Percentiles rank a stretch among this genome's conserved stretches.
phyloP scores from a whole-genome alignment of 2,113 vertebrate genomes.

The Mesoclemmys tuberculata region DNA sequence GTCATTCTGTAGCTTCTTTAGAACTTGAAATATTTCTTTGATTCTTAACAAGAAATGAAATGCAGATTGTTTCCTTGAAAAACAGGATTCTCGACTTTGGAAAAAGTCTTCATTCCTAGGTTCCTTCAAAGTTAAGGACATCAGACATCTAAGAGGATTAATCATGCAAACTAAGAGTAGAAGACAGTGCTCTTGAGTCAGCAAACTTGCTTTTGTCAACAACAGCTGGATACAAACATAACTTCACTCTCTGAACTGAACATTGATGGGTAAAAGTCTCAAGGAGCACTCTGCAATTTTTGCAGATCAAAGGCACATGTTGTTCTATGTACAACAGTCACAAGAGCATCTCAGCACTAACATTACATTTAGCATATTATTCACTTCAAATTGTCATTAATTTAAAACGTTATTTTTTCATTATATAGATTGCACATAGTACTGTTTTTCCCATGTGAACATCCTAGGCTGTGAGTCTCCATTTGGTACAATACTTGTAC shows the following conservation, averaged over 20 bases:
- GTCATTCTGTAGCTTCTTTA: slow-evolving; percentile 42
- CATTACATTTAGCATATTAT: neutral
- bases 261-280: neutral
- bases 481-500: neutral
- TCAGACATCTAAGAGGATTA: slow-evolving; percentile 66
- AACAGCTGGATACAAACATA: neutral
- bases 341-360: neutral
- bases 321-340: neutral
- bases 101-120: slow-evolving; percentile 59
- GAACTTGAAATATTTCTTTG: slow-evolving; percentile 57
- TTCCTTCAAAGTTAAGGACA: slow-evolving; percentile 66
- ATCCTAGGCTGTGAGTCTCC: neutral
- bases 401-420: neutral
- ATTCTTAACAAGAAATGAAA: slow-evolving; percentile 69
- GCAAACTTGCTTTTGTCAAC: neutral
- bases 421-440: neutral
- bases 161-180: slow-evolving; percentile 61
- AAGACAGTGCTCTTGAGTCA: neutral
- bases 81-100: slow-evolving; percentile 72
- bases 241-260: neutral
- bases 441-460: neutral
- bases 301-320: neutral
- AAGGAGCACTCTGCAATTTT: neutral
- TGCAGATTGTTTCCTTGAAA: slow-evolving; percentile 70
- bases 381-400: neutral